Evolutionary conservation across 2,113 vertebrate genomes (phyloP).

Genomic region (Petroica traversi): DNA sequence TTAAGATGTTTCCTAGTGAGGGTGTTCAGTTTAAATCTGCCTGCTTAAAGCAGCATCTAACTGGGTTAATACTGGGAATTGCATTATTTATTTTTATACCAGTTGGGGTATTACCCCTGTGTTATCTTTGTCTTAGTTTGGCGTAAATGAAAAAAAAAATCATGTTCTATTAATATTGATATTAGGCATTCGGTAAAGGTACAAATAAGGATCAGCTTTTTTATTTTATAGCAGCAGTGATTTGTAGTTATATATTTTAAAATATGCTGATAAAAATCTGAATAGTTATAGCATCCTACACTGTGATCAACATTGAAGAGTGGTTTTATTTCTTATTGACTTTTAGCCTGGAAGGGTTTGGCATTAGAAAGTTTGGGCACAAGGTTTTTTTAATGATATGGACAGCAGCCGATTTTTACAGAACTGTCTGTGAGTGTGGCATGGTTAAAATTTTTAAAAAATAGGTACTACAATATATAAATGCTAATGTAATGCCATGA

Average conservation of each 20-base stretch:
- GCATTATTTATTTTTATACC: not conserved
- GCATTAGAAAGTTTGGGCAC: not conserved
- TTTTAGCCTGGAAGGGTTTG: not conserved
- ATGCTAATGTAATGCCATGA: not conserved
- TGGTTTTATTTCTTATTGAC: not conserved
- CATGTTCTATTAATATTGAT: not conserved
- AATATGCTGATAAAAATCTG: not conserved
- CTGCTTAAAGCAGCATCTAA: not conserved
- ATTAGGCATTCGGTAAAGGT: not conserved
- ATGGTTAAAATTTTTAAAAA: not conserved
- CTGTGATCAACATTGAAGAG: fast-evolving
- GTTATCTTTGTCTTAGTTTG: not conserved
- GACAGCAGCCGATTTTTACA: not conserved
- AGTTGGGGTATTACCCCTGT: not conserved
- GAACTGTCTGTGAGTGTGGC: fast-evolving
- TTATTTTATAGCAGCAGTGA: not conserved
- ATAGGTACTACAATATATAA: not conserved
- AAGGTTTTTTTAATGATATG: fast-evolving
- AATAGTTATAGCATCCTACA: not conserved
- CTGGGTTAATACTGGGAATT: not conserved
- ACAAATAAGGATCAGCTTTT: not conserved
- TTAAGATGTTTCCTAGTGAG: not conserved
- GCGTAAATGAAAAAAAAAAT: not conserved
- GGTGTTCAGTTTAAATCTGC: not conserved
- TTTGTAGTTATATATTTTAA: not conserved